Evolutionary conservation across 2,888 invertebrate species (phyloP), one percentile per base, ranked within the genome.

Genomic region (Xestia rhomboidea): DNA sequence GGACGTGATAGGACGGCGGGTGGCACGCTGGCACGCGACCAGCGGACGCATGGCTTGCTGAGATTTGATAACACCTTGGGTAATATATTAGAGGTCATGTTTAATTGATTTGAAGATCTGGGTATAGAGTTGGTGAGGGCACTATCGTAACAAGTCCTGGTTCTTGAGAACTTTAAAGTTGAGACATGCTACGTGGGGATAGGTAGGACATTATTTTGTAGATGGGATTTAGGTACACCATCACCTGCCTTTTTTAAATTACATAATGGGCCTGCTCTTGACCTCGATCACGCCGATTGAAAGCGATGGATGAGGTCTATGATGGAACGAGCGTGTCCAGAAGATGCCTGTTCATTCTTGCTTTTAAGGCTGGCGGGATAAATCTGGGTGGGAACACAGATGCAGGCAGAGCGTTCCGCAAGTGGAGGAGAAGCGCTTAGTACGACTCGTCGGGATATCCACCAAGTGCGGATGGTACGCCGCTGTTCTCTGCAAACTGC

Each of bases 21-120:
- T 11, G 83, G 27, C 84, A 62, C 57, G 18, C 27, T 7, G 83
- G n/a, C 84, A 57, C 34, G 62, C 34, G 85, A 63, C 85, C 74
- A 18, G 11, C 60, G 21, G 41, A 38, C 30, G 62, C 38, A 18
- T n/a, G 18, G 10, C 2, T 15, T n/a, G n/a, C 24, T 60, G 68
- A 68, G 68, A 68, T 54, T 73, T n/a, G 15, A 54, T 62, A 6
- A 11, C 27, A 69, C 30, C 30, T 62, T 27, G 13, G 27, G 3
- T 51, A 38, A 63, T 46, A 7, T 27, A 49, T 57, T 34, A 0
- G 15, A 51, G 24, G 2, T 38, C 1, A 34, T 30, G 30, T 30
- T 18, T 60, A 49, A 38, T 81, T 46, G 27, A 21, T 71, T 51
- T 76, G 8, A 10, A 30, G 18, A 8, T 24, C n/a, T 44, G n/a